Evolutionary conservation across 2,888 invertebrate species (phyloP), one percentile per base, ranked within the genome.

Genomic region (Lithophane socia): DNA sequence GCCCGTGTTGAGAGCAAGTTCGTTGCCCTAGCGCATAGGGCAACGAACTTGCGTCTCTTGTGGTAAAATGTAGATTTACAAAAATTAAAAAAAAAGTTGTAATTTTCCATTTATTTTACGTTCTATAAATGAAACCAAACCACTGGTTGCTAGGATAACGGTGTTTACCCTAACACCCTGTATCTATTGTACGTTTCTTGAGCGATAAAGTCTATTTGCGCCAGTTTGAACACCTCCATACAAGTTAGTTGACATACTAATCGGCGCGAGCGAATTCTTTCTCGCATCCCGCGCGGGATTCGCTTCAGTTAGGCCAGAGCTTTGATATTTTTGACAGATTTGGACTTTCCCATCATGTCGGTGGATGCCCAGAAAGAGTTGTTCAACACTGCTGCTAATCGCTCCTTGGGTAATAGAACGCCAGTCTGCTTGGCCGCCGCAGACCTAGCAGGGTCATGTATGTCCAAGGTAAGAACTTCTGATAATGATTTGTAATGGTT

Each of bases 361-460:
- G 2, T 47, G 44, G 73, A 74, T 21, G 66, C 44, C 1, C 73
- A 67, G 49, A n/a, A 64, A 13, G 77, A 60, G 44, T n/a, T 80
- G 12, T n/a, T 44, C 12, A 58, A 74, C 5, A n/a, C 18, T 12
- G n/a, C 67, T 10, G 2, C n/a, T 37, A 5, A 24, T 13, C 7
- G 3, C 24, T 0, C 2, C 8, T 54, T 37, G 29, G n/a, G 60
- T 58, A 54, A 47, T 37, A 47, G 54, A 0, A 90, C 92, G 0
- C 79, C 90, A 1, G 60, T 89, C 0, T 94, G 94, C 69, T 74
- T 91, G 13, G 87, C 92, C 1, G 95, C 94, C 0, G 91, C 91
- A 0, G 94, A 94, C 49, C n/a, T 95, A n/a, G 92, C 95, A 3
- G 96, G 95, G 1, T 96, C 96, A 0, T 90, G 95, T 7, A 88